Percentiles rank a stretch among this genome's conserved stretches.
These are phyloP conservation scores for Drosophila subpulchrella DNA, from an alignment of 1,140 invertebrate genomes.

Conservation along the genomic window DNA sequence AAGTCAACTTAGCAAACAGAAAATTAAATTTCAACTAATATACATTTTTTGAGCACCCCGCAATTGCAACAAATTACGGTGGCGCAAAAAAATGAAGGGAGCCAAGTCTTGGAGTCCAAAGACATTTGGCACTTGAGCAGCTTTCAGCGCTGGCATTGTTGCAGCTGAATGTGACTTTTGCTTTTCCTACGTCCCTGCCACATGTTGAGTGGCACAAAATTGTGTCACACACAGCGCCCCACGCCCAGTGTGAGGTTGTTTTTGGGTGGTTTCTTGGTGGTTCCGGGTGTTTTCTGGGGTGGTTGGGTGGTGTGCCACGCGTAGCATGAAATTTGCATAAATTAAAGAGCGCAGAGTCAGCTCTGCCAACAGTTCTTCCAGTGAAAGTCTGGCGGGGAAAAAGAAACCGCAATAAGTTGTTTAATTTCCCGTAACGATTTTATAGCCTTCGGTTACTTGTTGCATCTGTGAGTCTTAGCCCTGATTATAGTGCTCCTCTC, in stretches of 20 bases:
- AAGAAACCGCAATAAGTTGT: slow-evolving; percentile 65
- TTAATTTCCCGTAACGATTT: slow-evolving; percentile 72
- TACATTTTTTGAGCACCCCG: slow-evolving; percentile 63
- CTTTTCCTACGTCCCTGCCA: slow-evolving; percentile 55
- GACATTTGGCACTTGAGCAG: slow-evolving; percentile 73
- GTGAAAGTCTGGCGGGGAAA: slow-evolving; percentile 2
- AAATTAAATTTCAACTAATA: slow-evolving; percentile 77
- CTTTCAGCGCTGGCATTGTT: slow-evolving; percentile 65
- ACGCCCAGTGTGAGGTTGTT: slow-evolving; percentile 30
- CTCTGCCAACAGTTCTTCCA: slow-evolving; percentile 24
- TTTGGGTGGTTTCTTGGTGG: neutral
- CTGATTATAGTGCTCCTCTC: slow-evolving; percentile 23
- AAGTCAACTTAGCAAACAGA: slow-evolving; percentile 54
- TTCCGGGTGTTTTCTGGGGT: neutral
- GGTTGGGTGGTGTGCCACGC: slow-evolving; percentile 52
- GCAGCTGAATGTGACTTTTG: slow-evolving; percentile 52
- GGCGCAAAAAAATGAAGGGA: neutral
- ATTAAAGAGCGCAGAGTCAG: slow-evolving; percentile 64
- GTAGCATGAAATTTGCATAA: slow-evolving; percentile 80
- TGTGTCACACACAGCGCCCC: slow-evolving; percentile 61
- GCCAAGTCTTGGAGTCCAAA: slow-evolving; percentile 35
- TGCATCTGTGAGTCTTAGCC: slow-evolving; percentile 36
- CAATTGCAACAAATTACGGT: slow-evolving; percentile 70
- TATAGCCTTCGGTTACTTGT: slow-evolving; percentile 62
- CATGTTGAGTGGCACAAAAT: slow-evolving; percentile 77